Evolutionary conservation across 2,113 vertebrate species (phyloP), one percentile per base, ranked within the genome.

Genomic region (Tautogolabrus adspersus): DNA sequence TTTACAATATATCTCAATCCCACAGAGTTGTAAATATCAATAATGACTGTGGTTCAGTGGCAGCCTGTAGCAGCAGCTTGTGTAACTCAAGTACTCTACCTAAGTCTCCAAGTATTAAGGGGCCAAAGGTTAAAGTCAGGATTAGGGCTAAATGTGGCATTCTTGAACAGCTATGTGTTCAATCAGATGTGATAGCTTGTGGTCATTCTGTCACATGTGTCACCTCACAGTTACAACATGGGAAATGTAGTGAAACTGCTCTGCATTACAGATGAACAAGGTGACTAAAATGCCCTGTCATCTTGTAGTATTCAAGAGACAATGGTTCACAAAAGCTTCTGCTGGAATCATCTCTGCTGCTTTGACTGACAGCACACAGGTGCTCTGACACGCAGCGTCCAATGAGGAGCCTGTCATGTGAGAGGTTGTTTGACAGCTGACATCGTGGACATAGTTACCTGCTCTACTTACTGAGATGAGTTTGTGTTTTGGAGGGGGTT

Each of bases 361-460:
- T 66, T 62, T 89, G 91, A 92, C 26, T 82, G 92, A 92, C 81
- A 77, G 77, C 57, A 37, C 60, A 76, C 93, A 93, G 86, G 73
- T 92, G 91, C 80, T 72, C 68, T 58, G 44, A 75, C 67, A 66
- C 66, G 57, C 34, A 6, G 66, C 11, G 52, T 57, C 68, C 69
- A 79, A 57, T 54, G 71, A 79, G 38, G 18, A 21, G 68, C 59
- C 65, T 51, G 84, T 74, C 73, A 83, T 66, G 52, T 56, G 59
- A 75, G 82, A 71, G 75, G 56, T 3, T 47, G 63, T 71, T 44
- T 46, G 78, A 89, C 91, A 93, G 90, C 92, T 91, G 91, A 87
- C 72, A 75, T 52, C 60, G 75, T 74, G 81, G 57, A 77, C 84
- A 88, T 60, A 75, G 78, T 84, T 80, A 88, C 69, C 79, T 89